These are phyloP conservation scores for Ellobius talpinus DNA, from an alignment of 2,113 vertebrate genomes.

Conservation along the genomic window DNA sequence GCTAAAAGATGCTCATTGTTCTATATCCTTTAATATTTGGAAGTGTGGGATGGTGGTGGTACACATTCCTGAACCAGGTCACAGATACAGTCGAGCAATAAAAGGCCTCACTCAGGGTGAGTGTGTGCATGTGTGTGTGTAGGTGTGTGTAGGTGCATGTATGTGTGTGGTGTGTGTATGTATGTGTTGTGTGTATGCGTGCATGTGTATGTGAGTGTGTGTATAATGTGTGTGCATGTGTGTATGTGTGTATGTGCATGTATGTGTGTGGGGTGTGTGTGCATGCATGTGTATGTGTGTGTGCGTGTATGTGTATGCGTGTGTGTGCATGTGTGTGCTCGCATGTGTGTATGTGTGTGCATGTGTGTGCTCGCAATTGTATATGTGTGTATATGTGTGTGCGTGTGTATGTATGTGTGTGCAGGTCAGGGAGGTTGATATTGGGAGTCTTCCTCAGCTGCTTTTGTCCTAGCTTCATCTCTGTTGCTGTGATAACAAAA, in stretches of 20 bases:
- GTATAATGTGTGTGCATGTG: neutral
- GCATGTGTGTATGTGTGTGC: accelerated
- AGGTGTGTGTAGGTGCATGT: accelerated
- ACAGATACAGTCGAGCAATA: neutral
- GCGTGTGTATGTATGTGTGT: neutral
- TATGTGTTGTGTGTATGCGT: too few species aligned
- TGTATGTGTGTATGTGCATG: neutral
- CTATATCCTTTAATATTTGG: neutral
- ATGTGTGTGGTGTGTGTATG: too few species aligned
- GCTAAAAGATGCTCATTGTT: neutral
- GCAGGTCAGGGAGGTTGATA: neutral
- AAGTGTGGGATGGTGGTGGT: neutral
- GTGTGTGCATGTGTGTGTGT: too few species aligned
- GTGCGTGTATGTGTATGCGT: too few species aligned
- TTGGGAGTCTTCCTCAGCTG: neutral
- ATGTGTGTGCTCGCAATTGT: too few species aligned
- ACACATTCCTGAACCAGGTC: neutral
- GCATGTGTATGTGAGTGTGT: neutral
- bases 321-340: neutral
- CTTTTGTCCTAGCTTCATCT: neutral
- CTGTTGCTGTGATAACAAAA: neutral
- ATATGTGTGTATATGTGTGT: too few species aligned
- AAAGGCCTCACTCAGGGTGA: neutral
- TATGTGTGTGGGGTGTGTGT: neutral
- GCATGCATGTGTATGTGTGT: neutral